A percentile compares a stretch with the other conserved stretches of the same genome.
Conservation (phyloP, 2,113 vertebrate species). For the Pedetes capensis region DNA sequence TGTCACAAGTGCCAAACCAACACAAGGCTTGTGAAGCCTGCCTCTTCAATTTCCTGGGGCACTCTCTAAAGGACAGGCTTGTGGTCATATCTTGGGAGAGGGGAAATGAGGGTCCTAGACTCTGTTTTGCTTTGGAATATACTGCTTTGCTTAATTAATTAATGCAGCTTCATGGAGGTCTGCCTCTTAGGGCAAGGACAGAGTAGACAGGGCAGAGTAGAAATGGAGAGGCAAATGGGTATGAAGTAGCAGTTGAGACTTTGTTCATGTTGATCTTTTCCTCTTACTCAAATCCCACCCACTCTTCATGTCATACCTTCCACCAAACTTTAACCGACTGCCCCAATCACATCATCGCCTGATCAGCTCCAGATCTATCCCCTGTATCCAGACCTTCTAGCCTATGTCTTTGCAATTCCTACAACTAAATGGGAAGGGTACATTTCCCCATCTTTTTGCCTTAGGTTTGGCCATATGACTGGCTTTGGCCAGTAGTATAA, state of each 20-base stretch:
- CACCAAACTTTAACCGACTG: background rate
- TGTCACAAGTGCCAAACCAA: background rate
- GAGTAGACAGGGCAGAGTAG: background rate
- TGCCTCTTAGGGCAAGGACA: background rate
- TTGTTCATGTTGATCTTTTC: background rate
- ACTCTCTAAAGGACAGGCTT: background rate
- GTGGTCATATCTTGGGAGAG: background rate
- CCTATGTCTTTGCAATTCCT: background rate
- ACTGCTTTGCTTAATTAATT: background rate
- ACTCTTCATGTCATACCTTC: background rate
- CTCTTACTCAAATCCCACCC: background rate
- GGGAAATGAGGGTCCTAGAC: background rate
- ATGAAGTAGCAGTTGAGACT: fast-evolving
- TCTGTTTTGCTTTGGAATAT: background rate
- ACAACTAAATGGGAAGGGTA: background rate
- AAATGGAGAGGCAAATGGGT: background rate
- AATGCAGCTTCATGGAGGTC: background rate
- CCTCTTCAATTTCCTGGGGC: background rate
- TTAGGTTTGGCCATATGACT: background rate
- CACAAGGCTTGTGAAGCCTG: background rate
- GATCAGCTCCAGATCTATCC: background rate
- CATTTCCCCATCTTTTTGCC: background rate
- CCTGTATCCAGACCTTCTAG: too few species aligned
- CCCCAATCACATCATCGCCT: background rate
- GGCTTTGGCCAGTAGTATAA: background rate